Evolutionary conservation across 2,797 vertebrate genomes (phyloP), one percentile per base, ranked within the genome.

Genomic region (Rhinella marina): DNA sequence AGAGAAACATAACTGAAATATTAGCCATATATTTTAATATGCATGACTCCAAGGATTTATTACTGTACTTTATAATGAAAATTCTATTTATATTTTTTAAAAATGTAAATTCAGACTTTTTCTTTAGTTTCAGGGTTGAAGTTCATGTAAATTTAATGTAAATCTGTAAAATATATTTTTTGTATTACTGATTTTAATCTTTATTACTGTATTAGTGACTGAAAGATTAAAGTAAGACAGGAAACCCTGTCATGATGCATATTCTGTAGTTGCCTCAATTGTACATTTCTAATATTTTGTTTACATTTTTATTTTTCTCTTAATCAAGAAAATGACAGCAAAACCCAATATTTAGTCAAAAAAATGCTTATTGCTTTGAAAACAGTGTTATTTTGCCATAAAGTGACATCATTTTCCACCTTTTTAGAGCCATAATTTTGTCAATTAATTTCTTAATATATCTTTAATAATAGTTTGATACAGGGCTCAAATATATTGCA

Each of bases 81-180:
- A 62, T 61, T 32, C 29, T 41, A 64, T 81, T 81, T 64, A 61
- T 62, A 81, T 81, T 62, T 81, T 62, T 14, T 19, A 41, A 21
- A 62, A 23, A 80, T 64, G 29, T 81, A 64, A 81, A 61, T 81
- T 23, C 10, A 23, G 54, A 32, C 27, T 29, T 25, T 27, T 80
- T 64, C 54, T 81, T 62, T 1, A 21, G 29, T 81, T n/a, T 48
- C 13, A 23, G 14, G 19, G 41, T 16, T 81, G 14, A 81, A 62
- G 21, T 52, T 76, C n/a, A 41, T 81, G 59, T 62, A 81, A 62
- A 81, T 62, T 41, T 12, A 62, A 23, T 81, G 59, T 81, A 81
- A 62, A 23, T 23, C 13, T 80, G 56, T 80, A 56, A 79, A 56
- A 59, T 57, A 25, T 80, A 61, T 13, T 61, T 21, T 61, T 62